phyloP scores from a whole-genome alignment of 1,140 invertebrate genomes.

The Lerema accius region DNA sequence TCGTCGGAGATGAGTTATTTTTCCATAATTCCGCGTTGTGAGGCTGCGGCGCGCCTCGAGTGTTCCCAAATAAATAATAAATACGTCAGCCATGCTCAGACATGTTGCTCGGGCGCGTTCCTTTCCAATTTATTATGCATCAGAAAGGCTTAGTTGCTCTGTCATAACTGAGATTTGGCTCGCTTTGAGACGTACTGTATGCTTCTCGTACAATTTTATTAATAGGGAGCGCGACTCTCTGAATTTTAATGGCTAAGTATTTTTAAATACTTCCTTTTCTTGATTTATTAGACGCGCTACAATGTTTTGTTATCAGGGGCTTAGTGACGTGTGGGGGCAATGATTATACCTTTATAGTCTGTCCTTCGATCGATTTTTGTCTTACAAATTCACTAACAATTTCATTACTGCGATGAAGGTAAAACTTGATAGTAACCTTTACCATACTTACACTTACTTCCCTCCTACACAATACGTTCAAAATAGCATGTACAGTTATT shows the following conservation, averaged over 20 bases:
- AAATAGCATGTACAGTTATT: conserved; percentile 13
- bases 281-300: too few species aligned
- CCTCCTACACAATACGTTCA: too few species aligned
- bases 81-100: conserved; percentile 62
- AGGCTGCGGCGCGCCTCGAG: conserved; percentile 52
- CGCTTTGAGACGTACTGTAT: conserved; percentile 29
- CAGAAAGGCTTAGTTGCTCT: conserved; percentile 46
- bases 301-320: too few species aligned
- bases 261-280: too few species aligned
- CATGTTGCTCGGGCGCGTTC: conserved; percentile 44
- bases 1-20: conserved; percentile 79
- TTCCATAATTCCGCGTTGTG: conserved; percentile 69
- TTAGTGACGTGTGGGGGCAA: too few species aligned
- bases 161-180: conserved; percentile 30
- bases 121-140: conserved; percentile 62
- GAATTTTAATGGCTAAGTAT: not conserved
- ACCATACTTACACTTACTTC: too few species aligned
- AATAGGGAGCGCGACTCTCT: not conserved
- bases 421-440: too few species aligned
- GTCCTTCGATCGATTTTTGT: too few species aligned
- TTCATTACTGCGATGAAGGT: too few species aligned
- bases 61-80: conserved; percentile 82
- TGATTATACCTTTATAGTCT: too few species aligned
- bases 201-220: conserved; percentile 8
- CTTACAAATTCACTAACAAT: too few species aligned